Base-by-base conservation (phyloP, 2,797 vertebrate species). In the Pangasius mekongensis region DNA sequence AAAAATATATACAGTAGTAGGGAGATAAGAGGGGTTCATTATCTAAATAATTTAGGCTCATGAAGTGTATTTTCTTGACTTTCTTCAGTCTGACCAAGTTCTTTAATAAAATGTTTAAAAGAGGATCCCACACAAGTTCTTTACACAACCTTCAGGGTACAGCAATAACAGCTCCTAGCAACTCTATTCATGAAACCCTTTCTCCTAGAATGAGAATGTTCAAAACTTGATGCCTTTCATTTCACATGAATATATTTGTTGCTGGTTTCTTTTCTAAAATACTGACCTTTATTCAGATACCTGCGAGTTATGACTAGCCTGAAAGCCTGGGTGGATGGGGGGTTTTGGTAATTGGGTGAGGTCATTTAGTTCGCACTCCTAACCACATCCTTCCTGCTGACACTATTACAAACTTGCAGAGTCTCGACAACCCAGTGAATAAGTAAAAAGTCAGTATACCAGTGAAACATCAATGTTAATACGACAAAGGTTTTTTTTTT, bases 31-130 rank as follows among this genome's bases (percentile, higher is more conserved):
- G 2, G 18, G 22, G 47, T 67, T 67, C 56, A 39, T 81, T 60
- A 58, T 58, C 8, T 24, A 58, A 36, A 8, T 58, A 80, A 80
- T 36, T 80, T 56, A 76, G 73, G 24, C 5, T 13, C 5, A 49
- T 49, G 36, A 43, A 62, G 22, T 62, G 13, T n/a, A 39, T 60
- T 82, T 82, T 43, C 5, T 82, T 62, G 8, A 91, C 88, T 90
- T 86, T 58, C 83, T 85, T 91, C 54, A 93, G 91, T 93, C 91
- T 81, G 58, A 89, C 91, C 87, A 91, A 91, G 89, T 90, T 85
- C 89, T 91, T 91, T 90, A 5, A 36, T 69, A 11, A 56, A 60
- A n/a, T 73, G 27, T 81, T 64, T 60, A 81, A 86, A 54, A 81
- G 62, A 89, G 73, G 9, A 67, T 24, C 81, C 76, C 78, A 36